Evolutionary conservation across 2,797 vertebrate species (phyloP).

Genomic region (Mastacembelus armatus): DNA sequence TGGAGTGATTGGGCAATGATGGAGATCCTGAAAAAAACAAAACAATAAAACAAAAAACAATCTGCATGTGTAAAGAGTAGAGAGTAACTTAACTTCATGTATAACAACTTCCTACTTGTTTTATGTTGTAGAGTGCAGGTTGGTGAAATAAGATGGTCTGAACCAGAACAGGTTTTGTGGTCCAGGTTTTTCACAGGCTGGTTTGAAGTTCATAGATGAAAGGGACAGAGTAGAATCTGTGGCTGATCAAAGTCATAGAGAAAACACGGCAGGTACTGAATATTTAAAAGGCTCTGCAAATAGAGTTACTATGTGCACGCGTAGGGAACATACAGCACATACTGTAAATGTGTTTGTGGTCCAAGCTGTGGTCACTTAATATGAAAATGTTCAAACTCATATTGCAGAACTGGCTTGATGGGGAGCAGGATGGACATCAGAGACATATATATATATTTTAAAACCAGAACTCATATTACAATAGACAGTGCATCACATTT

Average conservation of each 20-base stretch:
- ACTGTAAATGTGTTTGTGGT: conserved; percentile 22
- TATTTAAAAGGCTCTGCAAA: conserved; percentile 75
- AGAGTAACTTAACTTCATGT: conserved; percentile 10
- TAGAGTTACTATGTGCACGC: conserved; percentile 34
- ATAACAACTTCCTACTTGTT: conserved; percentile 35
- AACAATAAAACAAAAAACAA: too few species aligned
- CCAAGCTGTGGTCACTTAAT: background rate
- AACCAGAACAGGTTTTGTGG: conserved; percentile 58
- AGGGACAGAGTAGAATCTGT: conserved; percentile 74
- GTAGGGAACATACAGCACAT: conserved; percentile 2
- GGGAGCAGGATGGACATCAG: conserved; percentile 32
- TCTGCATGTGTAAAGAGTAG: conserved; percentile 11
- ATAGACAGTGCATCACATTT: conserved; percentile 53
- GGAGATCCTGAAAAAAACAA: background rate
- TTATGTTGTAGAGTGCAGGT: conserved; percentile 12
- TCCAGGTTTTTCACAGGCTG: conserved; percentile 58
- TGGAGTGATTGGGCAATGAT: background rate
- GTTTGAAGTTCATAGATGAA: conserved; percentile 83
- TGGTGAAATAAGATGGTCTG: conserved; percentile 35
- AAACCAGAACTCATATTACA: conserved; percentile 40
- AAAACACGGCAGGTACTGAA: conserved; percentile 77
- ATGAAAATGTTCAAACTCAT: conserved; percentile 38
- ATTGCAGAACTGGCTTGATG: conserved; percentile 55
- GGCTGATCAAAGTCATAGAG: conserved; percentile 80
- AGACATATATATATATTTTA: conserved; percentile 40